A percentile compares a stretch with the other conserved stretches of the same genome.
phyloP scores from a whole-genome alignment of 1,140 invertebrate species.

The Fopius arisanus region DNA sequence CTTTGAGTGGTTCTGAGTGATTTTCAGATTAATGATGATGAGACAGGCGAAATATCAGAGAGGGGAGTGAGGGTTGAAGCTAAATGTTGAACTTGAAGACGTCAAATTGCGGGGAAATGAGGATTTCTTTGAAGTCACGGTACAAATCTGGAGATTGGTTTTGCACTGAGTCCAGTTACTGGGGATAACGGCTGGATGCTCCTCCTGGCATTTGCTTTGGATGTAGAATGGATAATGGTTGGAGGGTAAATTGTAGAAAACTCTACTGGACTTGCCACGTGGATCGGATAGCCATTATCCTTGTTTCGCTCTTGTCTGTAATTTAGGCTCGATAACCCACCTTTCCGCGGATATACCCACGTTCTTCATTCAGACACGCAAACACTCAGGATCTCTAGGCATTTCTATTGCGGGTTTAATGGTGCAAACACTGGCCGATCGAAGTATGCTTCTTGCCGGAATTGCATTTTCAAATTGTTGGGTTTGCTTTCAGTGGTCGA shows the following conservation, averaged over 20 bases:
- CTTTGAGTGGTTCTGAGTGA: background rate
- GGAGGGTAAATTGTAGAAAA: constrained; percentile 36
- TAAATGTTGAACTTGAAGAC: background rate
- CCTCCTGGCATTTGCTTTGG: background rate
- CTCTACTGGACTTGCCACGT: constrained; percentile 33
- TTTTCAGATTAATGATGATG: too few species aligned
- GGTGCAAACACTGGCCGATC: background rate
- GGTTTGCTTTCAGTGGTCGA: background rate
- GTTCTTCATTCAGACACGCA: constrained; percentile 16
- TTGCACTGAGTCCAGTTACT: too few species aligned
- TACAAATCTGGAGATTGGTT: background rate
- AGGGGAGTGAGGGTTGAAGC: background rate
- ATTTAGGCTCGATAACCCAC: constrained; percentile 39
- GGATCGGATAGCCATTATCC: constrained; percentile 38
- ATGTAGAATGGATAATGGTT: constrained; percentile 7
- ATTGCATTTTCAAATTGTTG: background rate
- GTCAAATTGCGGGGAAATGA: background rate
- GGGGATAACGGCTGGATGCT: background rate
- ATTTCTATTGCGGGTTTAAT: background rate
- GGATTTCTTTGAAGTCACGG: background rate
- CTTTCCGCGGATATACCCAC: constrained; percentile 32
- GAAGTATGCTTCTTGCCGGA: background rate
- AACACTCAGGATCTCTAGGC: background rate
- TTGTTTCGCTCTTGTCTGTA: constrained; percentile 32
- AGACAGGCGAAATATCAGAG: constrained; percentile 30